These are phyloP conservation scores for Hirudinaria manillensis DNA, from an alignment of 2,888 invertebrate species.

Conservation along the genomic window DNA sequence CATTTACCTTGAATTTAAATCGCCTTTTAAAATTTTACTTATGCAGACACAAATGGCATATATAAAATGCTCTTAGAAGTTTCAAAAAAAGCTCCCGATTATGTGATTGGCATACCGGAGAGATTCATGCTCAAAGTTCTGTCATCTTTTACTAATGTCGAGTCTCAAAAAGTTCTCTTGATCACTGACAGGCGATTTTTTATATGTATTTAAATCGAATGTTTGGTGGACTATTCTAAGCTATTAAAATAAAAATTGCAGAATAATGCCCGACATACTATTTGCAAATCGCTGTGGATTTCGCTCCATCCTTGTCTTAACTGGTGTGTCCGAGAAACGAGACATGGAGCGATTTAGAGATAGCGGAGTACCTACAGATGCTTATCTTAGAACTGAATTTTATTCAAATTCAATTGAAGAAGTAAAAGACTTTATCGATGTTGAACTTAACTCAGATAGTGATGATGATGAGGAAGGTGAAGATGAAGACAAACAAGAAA, in stretches of 20 bases:
- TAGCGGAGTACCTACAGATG: no score
- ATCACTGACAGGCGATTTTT: not conserved
- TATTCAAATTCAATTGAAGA: no score
- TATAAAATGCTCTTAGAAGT: not conserved
- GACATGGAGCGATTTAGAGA: no score
- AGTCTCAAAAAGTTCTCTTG: not conserved
- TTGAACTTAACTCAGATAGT: no score
- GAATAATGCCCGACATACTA: not conserved
- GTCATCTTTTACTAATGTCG: not conserved
- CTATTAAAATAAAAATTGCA: not conserved
- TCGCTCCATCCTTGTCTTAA: not conserved
- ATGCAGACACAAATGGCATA: not conserved
- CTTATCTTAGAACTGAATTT: no score
- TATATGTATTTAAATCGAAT: not conserved
- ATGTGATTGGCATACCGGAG: not conserved
- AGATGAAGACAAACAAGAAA: no score
- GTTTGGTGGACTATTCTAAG: not conserved
- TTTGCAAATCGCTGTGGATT: conserved; percentile 11
- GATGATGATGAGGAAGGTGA: no score
- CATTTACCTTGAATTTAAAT: no score
- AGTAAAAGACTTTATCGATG: no score
- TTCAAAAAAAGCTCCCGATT: not conserved
- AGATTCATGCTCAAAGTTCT: not conserved
- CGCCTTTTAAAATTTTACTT: not conserved
- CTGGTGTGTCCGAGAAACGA: not conserved